phyloP scores from a whole-genome alignment of 1,140 invertebrate genomes.

The Hyles euphorbiae region DNA sequence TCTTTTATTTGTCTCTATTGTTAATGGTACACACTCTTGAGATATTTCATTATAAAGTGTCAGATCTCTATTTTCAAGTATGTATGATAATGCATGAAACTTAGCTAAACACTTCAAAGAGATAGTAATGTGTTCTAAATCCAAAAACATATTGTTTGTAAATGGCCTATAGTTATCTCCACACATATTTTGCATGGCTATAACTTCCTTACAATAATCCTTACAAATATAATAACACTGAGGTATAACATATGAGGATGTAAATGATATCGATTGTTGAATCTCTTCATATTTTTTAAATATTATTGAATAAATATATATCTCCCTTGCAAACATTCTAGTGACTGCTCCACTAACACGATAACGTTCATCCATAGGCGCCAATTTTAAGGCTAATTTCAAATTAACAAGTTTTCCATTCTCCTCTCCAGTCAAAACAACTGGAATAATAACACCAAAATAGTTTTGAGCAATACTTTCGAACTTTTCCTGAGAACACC shows the following conservation, averaged over 20 bases:
- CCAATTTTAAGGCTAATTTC: conserved; percentile 53
- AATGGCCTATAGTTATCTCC: conserved; percentile 39
- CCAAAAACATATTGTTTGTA: conserved; percentile 40
- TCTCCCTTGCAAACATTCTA: conserved; percentile 54
- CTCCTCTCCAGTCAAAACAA: conserved; percentile 33
- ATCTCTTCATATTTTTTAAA: conserved; percentile 37
- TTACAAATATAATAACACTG: conserved; percentile 44
- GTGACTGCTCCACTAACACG: conserved; percentile 58
- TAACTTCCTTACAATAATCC: conserved; percentile 53
- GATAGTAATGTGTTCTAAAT: conserved; percentile 40
- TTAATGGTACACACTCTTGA: conserved; percentile 47
- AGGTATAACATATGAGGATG: conserved; percentile 36
- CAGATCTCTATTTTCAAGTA: conserved; percentile 36
- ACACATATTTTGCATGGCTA: conserved; percentile 58
- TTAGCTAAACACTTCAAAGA: conserved; percentile 47
- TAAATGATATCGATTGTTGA: conserved; percentile 16
- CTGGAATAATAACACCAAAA: conserved; percentile 55
- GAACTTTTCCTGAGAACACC: conserved; percentile 35
- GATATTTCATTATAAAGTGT: conserved; percentile 33
- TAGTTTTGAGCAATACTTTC: conserved; percentile 56
- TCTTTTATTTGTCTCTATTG: conserved; percentile 40
- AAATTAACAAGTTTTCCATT: conserved; percentile 24
- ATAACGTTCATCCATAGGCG: conserved; percentile 55
- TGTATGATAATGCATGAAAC: conserved; percentile 58
- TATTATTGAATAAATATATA: conserved; percentile 47